These are phyloP conservation scores for Hylaeus volcanicus DNA, from an alignment of 1,140 invertebrate species.

Conservation along the genomic window DNA sequence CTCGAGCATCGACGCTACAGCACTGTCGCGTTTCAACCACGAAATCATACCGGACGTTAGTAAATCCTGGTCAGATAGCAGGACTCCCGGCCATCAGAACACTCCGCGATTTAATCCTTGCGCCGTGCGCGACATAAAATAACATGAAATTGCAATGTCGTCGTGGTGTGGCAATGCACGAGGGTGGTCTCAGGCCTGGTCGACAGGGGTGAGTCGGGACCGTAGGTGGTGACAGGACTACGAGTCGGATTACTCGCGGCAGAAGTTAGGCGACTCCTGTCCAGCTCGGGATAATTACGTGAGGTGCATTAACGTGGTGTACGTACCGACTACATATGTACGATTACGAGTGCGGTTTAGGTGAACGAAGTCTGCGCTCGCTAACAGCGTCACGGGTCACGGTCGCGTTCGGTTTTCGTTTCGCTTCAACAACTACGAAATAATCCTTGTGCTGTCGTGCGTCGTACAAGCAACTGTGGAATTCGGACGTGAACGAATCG, in stretches of 20 bases:
- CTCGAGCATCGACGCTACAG: constrained; percentile 12
- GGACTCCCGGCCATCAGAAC: constrained; percentile 36
- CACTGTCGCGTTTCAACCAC: constrained; percentile 35
- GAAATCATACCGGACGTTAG: constrained; percentile 46
- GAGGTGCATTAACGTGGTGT: constrained; percentile 61
- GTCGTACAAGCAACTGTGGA: not conserved
- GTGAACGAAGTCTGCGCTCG: not conserved
- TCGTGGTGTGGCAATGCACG: not conserved
- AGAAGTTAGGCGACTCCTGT: constrained; percentile 61
- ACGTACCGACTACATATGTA: constrained; percentile 40
- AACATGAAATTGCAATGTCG: constrained; percentile 62
- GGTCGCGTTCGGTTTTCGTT: not conserved
- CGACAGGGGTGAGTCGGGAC: not conserved
- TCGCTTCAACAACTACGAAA: not conserved
- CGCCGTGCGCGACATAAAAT: constrained; percentile 49
- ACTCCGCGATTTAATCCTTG: constrained; percentile 58
- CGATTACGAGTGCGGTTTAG: constrained; percentile 34
- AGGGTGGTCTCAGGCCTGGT: not conserved
- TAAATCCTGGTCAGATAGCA: constrained; percentile 42
- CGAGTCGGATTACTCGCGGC: constrained; percentile 61
- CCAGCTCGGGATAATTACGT: constrained; percentile 66
- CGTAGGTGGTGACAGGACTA: constrained; percentile 49
- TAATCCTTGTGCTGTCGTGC: not conserved
- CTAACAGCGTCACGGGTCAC: not conserved
- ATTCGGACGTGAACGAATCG: not conserved